Base-by-base conservation (phyloP, 2,113 vertebrate species). In the Halichoeres trimaculatus region DNA sequence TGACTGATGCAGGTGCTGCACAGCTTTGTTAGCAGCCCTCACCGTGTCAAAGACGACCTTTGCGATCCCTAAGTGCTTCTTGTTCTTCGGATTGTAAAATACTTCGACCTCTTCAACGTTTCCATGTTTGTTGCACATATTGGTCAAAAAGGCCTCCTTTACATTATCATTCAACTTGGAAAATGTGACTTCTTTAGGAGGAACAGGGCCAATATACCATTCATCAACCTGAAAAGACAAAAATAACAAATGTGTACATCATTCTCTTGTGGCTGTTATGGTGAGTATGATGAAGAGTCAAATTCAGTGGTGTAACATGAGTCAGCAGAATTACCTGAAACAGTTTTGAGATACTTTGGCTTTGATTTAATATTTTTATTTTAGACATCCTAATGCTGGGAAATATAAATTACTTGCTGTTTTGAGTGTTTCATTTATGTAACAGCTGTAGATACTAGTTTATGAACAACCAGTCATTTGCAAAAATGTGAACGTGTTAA, bases 171-270 rank as follows among this genome's bases (percentile, higher is more conserved):
- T 99, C 70, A 99, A 87, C 90, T 96, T 94, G 78, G 95, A 95
- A 92, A 99, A 97, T 22, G 98, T 99, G 86, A 99, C 95, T 95
- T 99, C 97, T 91, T 97, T 99, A 26, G 96, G 96, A 85, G 96
- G 97, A 88, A 97, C 94, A 0, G 96, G 95, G 41, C 96, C 98
- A 66, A 99, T 94, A 10, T 98, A 99, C 89, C 95, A 95, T 56
- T 98, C 96, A 88, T 99, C 98, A 73, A 98, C 94, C 98, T 99
- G 92, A 43, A 84, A 74, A 30, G 16, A 56, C 16, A 69, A 0
- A 43, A 6, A 22, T 1, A 40, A 56, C 12, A 51, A 60, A 1
- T 34, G 7, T 8, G 2, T 22, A n/a, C n/a, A 30, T 2, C 2
- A 41, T 1, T 19, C 22, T 20, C 23, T 22, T 17, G 20, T 38